Base-by-base conservation (phyloP, 2,113 vertebrate genomes). In the Artemisiospiza belli region DNA sequence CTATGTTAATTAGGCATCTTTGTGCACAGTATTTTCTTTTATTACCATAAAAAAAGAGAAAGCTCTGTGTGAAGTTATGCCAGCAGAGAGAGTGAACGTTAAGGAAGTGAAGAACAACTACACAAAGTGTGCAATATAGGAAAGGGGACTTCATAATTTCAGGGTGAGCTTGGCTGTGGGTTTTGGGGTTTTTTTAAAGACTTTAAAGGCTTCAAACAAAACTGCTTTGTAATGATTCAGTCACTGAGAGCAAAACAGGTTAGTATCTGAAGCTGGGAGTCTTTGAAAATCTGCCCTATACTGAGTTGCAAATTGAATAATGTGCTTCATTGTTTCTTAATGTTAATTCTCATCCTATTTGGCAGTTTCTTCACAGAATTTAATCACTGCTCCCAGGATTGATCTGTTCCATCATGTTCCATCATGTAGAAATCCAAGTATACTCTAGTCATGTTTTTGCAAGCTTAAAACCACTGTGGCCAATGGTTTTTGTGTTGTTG, bases 271-370 rank as follows among this genome's bases (percentile, higher is more conserved):
- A 87, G 73, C 64, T 46, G 49, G 4, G 41, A 90, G 68, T 81
- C 90, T 95, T 90, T 93, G 92, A 93, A 95, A 93, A 90, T 89
- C 83, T 83, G 44, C 90, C 76, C 46, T 90, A 15, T 89, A 68
- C 69, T 2, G 64, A 82, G 80, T 37, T 93, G 64, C 83, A 92
- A 94, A 84, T 90, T 84, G 73, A 93, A 92, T 96, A 90, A 93
- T 78, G 68, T 54, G 61, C 52, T 81, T 94, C 88, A 89, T 92
- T 95, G 94, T 96, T 95, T 81, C 92, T 94, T 90, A 83, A 81
- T 95, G 68, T 90, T 97, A 90, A 74, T 95, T 94, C 92, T 87
- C 86, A 72, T 84, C 69, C 80, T 79, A 54, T 94, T 95, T 94
- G 93, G 92, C 88, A 90, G 44, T 90, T 94, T 92, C 93, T 92